Conservation (phyloP, 2,113 vertebrate genomes). For the Hucho hucho region DNA sequence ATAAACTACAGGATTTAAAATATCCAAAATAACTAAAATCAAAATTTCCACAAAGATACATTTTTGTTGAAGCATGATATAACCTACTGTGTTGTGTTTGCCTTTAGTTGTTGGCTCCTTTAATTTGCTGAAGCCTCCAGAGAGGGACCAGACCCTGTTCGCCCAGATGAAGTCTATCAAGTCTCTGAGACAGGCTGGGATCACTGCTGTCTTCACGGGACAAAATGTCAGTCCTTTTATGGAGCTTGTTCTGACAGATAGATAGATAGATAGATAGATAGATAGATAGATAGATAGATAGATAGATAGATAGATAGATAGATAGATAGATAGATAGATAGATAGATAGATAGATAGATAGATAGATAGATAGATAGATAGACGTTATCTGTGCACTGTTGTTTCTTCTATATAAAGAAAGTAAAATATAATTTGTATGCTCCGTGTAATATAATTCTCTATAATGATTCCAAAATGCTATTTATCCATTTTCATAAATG, state of each 20-base stretch:
- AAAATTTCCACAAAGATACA: background rate
- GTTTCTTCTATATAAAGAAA: too few relatives aligned
- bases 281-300: background rate
- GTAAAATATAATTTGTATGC: too few relatives aligned
- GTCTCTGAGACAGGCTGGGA: constrained; percentile 42
- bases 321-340: background rate
- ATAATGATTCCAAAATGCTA: too few relatives aligned
- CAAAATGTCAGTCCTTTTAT: constrained; percentile 8
- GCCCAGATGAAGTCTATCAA: constrained; percentile 45
- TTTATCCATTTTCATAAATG: too few relatives aligned
- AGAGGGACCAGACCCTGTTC: constrained; percentile 19
- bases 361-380: background rate
- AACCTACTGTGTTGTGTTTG: background rate
- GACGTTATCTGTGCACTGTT: background rate
- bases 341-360: background rate
- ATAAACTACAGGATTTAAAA: too few relatives aligned
- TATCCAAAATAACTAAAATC: too few relatives aligned
- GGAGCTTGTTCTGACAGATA: background rate
- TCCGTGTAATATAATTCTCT: too few relatives aligned
- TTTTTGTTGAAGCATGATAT: background rate
- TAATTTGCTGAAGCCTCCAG: constrained; percentile 20
- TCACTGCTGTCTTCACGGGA: constrained; percentile 39
- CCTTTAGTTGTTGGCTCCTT: background rate
- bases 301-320: background rate
- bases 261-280: background rate